A percentile compares a stretch with the other conserved stretches of the same genome.
phyloP scores from a whole-genome alignment of 2,113 vertebrate genomes.

The Pseudolaguvia tuberculata region DNA sequence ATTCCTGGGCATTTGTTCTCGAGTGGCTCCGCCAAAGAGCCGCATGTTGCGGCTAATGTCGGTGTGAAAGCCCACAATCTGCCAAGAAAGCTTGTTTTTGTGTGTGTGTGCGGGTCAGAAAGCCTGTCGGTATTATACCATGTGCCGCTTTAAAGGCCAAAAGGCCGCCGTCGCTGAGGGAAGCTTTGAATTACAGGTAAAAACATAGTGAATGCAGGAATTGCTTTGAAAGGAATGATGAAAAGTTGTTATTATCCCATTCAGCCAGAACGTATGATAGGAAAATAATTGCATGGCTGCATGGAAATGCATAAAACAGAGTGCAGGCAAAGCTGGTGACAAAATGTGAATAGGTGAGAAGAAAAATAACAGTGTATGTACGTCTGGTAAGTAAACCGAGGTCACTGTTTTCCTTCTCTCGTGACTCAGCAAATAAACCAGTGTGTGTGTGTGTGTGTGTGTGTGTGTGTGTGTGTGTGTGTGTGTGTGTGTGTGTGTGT shows the following conservation, averaged over 20 bases:
- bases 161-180: slow-evolving; percentile 41
- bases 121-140: slow-evolving; percentile 60
- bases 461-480: slow-evolving; percentile 6
- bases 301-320: neutral
- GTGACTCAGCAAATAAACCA: slow-evolving; percentile 2
- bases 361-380: neutral
- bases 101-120: slow-evolving; percentile 59
- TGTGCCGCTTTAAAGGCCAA: slow-evolving; percentile 42
- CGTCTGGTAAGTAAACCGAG: neutral
- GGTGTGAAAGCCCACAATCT: slow-evolving; percentile 70
- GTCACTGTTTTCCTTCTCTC: slow-evolving; percentile 2
- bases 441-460: slow-evolving; percentile 24
- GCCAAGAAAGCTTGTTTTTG: slow-evolving; percentile 70
- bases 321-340: neutral
- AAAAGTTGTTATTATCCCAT: slow-evolving; percentile 60
- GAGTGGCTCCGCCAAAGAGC: slow-evolving; percentile 61
- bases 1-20: slow-evolving; percentile 62
- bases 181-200: slow-evolving; percentile 56
- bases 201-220: slow-evolving; percentile 54
- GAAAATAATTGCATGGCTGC: slow-evolving; percentile 57
- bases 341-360: slow-evolving; percentile 12
- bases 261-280: slow-evolving; percentile 51
- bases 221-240: slow-evolving; percentile 60
- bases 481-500: neutral
- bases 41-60: slow-evolving; percentile 60